Percentiles rank a stretch among this genome's conserved stretches.
phyloP scores from a whole-genome alignment of 2,113 vertebrate species.

The Ochotona princeps region DNA sequence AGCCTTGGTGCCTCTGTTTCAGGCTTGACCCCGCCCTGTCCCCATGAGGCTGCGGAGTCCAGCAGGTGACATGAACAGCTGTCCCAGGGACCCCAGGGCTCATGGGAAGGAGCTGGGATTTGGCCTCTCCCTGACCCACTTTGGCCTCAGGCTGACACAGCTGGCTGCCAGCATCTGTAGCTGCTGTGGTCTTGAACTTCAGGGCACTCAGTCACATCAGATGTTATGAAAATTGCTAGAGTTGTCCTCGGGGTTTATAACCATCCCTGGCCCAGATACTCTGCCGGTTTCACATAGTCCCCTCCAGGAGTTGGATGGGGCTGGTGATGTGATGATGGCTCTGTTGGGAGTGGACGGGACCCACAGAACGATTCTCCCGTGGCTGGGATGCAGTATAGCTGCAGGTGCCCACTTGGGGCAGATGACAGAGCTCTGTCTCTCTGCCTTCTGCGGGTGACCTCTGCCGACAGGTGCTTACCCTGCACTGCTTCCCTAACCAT shows the following conservation, averaged over 20 bases:
- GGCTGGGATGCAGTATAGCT: not conserved
- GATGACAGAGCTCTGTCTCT: not conserved
- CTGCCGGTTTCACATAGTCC: rapidly evolving
- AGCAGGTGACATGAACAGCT: not conserved
- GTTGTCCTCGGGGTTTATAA: not conserved
- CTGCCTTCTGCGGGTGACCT: not conserved
- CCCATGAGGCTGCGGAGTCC: too few relatives aligned
- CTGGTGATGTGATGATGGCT: not conserved
- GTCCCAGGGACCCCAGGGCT: not conserved
- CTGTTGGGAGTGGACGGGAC: not conserved
- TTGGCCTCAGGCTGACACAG: not conserved
- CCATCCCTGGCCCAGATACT: not conserved
- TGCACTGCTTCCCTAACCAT: not conserved
- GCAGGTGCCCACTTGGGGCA: too few relatives aligned
- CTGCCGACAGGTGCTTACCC: not conserved
- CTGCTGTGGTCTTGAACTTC: not conserved
- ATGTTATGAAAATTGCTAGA: not conserved
- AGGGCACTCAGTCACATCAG: not conserved
- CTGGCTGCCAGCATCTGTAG: not conserved
- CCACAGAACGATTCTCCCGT: not conserved
- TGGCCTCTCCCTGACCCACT: not conserved
- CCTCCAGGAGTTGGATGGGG: too few relatives aligned
- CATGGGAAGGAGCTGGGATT: too few relatives aligned
- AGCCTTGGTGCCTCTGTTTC: not conserved
- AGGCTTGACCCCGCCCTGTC: not conserved